phyloP scores from a whole-genome alignment of 1,140 invertebrate genomes.

The Drosophila lacertosa region DNA sequence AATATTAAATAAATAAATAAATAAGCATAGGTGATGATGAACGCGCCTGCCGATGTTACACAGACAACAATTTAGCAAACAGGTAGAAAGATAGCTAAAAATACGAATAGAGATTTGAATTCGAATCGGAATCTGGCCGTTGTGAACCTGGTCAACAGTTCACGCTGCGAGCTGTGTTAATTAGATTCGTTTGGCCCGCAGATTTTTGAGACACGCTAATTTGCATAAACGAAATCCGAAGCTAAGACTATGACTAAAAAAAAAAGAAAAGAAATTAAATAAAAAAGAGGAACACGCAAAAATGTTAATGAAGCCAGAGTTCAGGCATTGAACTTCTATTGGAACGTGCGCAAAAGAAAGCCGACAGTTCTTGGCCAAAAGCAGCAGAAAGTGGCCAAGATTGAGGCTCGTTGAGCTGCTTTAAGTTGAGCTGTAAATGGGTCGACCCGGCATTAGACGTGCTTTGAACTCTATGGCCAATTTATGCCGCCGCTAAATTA shows the following conservation, averaged over 20 bases:
- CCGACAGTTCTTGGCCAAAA: conserved; percentile 1
- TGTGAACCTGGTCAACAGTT: conserved; percentile 17
- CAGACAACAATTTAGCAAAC: no score
- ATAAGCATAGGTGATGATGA: no score
- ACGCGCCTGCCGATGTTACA: no score
- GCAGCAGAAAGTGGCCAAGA: conserved; percentile 14
- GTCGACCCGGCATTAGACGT: conserved; percentile 44
- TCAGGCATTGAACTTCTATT: conserved; percentile 40
- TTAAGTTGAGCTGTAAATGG: conserved; percentile 46
- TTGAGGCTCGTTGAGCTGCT: background rate
- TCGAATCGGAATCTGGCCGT: no score
- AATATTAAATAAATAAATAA: background rate
- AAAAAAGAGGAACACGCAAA: conserved; percentile 29
- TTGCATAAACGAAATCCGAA: conserved; percentile 51
- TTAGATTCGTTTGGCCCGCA: background rate
- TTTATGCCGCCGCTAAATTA: conserved; percentile 34
- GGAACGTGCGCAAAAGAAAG: conserved; percentile 27
- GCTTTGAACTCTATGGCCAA: conserved; percentile 48
- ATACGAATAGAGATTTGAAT: no score
- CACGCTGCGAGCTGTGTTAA: conserved; percentile 6
- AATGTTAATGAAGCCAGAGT: conserved; percentile 50
- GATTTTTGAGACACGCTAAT: conserved; percentile 2
- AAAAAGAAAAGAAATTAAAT: conserved; percentile 11
- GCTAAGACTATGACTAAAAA: no score
- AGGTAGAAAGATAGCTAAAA: no score